Conservation (phyloP, 2,113 vertebrate species). For the Ptilonorhynchus violaceus region DNA sequence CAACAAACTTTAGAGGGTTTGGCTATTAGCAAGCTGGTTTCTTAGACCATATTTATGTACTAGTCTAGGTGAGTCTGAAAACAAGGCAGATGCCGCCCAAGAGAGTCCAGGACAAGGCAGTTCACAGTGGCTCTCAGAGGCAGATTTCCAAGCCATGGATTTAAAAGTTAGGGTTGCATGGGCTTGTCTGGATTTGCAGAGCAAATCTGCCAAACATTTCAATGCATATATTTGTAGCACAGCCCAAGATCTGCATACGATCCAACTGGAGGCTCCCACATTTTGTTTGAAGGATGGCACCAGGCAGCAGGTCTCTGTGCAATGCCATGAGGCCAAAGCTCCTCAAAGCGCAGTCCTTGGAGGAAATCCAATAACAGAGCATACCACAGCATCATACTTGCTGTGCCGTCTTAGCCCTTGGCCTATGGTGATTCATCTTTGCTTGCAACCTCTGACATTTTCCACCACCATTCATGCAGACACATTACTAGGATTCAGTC, state of each 20-base stretch:
- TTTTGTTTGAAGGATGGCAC: neutral
- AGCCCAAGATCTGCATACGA: neutral
- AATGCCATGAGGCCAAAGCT: neutral
- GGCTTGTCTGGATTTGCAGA: slow-evolving; percentile 22
- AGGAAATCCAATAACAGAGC: neutral
- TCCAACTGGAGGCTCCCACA: neutral
- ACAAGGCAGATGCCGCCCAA: neutral
- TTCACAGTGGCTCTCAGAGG: neutral
- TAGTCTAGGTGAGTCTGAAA: neutral
- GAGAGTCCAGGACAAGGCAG: neutral
- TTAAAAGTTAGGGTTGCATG: neutral
- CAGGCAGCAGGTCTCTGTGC: neutral
- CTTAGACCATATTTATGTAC: neutral
- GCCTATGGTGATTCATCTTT: neutral
- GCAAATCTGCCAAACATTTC: slow-evolving; percentile 11
- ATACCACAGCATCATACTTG: neutral
- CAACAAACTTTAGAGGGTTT: neutral
- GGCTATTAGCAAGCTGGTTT: neutral
- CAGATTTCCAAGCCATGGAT: slow-evolving; percentile 9
- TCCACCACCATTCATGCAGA: neutral
- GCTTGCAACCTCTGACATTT: neutral
- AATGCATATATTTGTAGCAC: neutral
- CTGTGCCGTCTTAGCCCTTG: slow-evolving; percentile 6
- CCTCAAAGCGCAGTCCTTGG: neutral
- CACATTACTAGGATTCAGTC: neutral